phyloP scores from a whole-genome alignment of 2,888 invertebrate species.

The Syritta pipiens region DNA sequence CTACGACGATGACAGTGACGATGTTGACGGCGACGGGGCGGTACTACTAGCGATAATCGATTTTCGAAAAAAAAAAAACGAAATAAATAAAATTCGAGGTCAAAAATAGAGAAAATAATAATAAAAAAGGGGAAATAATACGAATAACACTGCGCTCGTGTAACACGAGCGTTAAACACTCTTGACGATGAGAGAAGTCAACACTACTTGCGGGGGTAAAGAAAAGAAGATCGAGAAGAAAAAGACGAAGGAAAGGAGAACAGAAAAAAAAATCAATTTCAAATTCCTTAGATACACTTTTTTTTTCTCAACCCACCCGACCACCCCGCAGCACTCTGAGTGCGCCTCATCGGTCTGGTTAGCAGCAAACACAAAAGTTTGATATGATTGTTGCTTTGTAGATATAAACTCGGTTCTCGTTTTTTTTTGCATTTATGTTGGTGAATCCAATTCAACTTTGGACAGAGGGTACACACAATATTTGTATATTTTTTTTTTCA shows the following conservation, averaged over 20 bases:
- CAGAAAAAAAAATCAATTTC: conserved; percentile 59
- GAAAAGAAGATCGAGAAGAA: conserved; percentile 16
- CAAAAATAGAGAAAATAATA: conserved; percentile 48
- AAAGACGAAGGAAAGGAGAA: conserved; percentile 18
- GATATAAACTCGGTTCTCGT: conserved; percentile 19
- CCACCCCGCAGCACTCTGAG: conserved; percentile 6
- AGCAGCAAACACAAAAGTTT: conserved; percentile 59
- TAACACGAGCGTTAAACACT: conserved; percentile 46
- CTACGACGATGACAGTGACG: conserved; percentile 27
- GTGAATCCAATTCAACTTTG: conserved; percentile 45
- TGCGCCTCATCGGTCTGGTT: conserved; percentile 44
- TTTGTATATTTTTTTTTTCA: conserved; percentile 29
- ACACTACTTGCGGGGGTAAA: background rate
- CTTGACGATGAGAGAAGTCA: conserved; percentile 15
- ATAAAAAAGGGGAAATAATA: conserved; percentile 31
- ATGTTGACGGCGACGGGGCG: conserved; percentile 5
- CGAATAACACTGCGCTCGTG: conserved; percentile 47
- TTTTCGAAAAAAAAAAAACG: conserved; percentile 31
- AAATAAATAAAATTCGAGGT: conserved; percentile 57
- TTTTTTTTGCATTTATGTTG: conserved; percentile 56
- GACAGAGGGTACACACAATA: conserved; percentile 24
- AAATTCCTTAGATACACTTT: conserved; percentile 68
- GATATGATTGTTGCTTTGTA: conserved; percentile 59
- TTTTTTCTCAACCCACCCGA: conserved; percentile 19
- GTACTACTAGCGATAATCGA: conserved; percentile 42